phyloP scores from a whole-genome alignment of 1,140 invertebrate species.

The Branchinecta lindahli region DNA sequence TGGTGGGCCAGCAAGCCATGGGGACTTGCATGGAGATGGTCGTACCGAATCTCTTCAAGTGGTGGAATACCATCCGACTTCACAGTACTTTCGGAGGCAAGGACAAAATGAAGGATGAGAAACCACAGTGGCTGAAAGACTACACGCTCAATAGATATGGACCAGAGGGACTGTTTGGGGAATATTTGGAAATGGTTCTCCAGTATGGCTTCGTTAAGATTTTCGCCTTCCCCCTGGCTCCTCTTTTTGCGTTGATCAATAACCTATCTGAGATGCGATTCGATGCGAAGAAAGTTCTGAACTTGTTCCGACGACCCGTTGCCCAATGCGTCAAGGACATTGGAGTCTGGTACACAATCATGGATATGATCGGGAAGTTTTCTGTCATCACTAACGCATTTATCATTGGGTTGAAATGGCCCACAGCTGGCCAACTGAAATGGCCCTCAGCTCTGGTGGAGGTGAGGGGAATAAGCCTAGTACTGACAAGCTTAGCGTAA shows the following conservation, averaged over 20 bases:
- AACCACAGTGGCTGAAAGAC: slow-evolving; percentile 72
- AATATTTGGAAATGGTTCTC: slow-evolving; percentile 46
- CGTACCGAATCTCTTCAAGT: slow-evolving; percentile 50
- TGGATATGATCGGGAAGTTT: slow-evolving; percentile 73
- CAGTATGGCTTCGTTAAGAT: slow-evolving; percentile 83
- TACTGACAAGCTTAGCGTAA: too few relatives aligned
- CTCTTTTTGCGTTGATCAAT: slow-evolving; percentile 73
- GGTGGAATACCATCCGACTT: slow-evolving; percentile 48
- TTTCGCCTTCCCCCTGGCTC: slow-evolving; percentile 76
- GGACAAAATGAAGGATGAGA: slow-evolving; percentile 27
- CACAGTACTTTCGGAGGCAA: slow-evolving; percentile 32
- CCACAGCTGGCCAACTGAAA: too few relatives aligned
- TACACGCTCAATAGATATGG: slow-evolving; percentile 78
- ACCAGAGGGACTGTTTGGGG: slow-evolving; percentile 77
- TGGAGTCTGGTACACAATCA: slow-evolving; percentile 79
- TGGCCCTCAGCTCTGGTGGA: too few relatives aligned
- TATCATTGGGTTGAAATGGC: too few relatives aligned
- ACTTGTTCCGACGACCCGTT: slow-evolving; percentile 64
- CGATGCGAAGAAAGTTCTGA: slow-evolving; percentile 72
- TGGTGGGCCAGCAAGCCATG: slow-evolving; percentile 52
- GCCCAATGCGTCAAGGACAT: slow-evolving; percentile 68
- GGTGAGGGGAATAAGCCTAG: too few relatives aligned
- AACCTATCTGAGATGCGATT: slow-evolving; percentile 77
- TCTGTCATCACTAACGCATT: slow-evolving; percentile 85
- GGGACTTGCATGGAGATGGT: slow-evolving; percentile 43